A percentile compares a stretch with the other conserved stretches of the same genome.
Conservation (phyloP, 2,888 invertebrate genomes). For the Drosophila histrio region DNA sequence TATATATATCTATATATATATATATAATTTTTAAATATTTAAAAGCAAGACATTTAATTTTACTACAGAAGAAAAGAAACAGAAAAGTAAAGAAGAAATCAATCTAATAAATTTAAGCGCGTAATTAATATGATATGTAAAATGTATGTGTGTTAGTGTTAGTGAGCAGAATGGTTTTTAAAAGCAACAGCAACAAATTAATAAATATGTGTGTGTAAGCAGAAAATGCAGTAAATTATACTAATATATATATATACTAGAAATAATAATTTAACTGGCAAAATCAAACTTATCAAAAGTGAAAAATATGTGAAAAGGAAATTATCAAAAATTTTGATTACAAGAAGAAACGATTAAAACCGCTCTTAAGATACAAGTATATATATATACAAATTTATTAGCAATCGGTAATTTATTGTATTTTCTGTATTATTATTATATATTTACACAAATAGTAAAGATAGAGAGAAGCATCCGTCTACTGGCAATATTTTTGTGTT, state of each 20-base stretch:
- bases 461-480: conserved; percentile 55
- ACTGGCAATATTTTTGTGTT: conserved; percentile 61
- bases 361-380: conserved; percentile 32
- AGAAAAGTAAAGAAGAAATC: conserved; percentile 42
- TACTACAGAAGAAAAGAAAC: conserved; percentile 37
- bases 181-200: conserved; percentile 59
- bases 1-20: conserved; percentile 39
- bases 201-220: conserved; percentile 49
- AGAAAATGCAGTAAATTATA: conserved; percentile 37
- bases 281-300: conserved; percentile 53
- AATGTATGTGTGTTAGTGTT: conserved; percentile 77
- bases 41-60: conserved; percentile 63
- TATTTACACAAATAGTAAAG: conserved; percentile 26
- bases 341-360: conserved; percentile 39
- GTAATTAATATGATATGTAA: conserved; percentile 62
- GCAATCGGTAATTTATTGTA: conserved; percentile 56
- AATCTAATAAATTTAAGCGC: conserved; percentile 65
- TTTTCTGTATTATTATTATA: conserved; percentile 55
- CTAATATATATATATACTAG: neutral
- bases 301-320: neutral
- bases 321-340: conserved; percentile 41
- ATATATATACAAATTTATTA: conserved; percentile 39
- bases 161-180: conserved; percentile 75
- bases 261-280: conserved; percentile 39
- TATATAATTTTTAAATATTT: conserved; percentile 70